Percentiles rank a stretch among this genome's conserved stretches.
These are phyloP conservation scores for Heterocephalus glaber DNA, from an alignment of 2,113 vertebrate genomes.

Conservation along the genomic window DNA sequence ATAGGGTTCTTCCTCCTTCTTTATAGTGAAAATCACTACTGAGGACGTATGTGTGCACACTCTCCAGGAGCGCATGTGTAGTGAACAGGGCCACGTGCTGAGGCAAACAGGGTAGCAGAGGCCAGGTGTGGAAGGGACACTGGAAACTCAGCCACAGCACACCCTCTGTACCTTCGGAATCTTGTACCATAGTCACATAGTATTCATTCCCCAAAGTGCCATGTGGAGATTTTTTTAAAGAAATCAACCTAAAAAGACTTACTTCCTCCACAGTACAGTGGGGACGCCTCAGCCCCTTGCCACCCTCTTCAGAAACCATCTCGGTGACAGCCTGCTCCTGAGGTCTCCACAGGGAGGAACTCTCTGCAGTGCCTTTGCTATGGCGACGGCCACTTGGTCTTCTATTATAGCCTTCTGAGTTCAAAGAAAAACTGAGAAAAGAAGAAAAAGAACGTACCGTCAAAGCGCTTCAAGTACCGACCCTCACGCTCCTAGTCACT, in stretches of 20 bases:
- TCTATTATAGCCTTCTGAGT: conserved; percentile 62
- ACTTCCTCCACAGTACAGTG: conserved; percentile 82
- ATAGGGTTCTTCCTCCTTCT: not conserved
- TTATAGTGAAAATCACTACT: not conserved
- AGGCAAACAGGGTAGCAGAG: not conserved
- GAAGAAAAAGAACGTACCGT: not conserved
- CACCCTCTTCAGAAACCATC: conserved; percentile 20
- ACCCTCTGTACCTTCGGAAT: not conserved
- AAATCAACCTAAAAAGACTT: not conserved
- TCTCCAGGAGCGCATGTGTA: not conserved
- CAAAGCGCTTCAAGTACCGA: not conserved
- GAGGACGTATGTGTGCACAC: not conserved
- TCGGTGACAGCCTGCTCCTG: conserved; percentile 53
- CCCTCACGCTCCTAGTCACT: not conserved
- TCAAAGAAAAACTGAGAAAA: conserved; percentile 68
- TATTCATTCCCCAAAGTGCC: not conserved
- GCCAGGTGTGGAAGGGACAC: not conserved
- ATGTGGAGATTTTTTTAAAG: conserved; percentile 19
- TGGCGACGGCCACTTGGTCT: conserved; percentile 57
- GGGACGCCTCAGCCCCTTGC: conserved; percentile 76
- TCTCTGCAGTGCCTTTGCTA: conserved; percentile 58
- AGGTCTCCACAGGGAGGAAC: conserved; percentile 50
- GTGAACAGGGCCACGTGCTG: not conserved
- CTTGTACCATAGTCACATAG: not conserved
- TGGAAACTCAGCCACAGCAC: not conserved